These are phyloP conservation scores for Chelonia mydas DNA, from an alignment of 2,797 vertebrate genomes.

Conservation along the genomic window DNA sequence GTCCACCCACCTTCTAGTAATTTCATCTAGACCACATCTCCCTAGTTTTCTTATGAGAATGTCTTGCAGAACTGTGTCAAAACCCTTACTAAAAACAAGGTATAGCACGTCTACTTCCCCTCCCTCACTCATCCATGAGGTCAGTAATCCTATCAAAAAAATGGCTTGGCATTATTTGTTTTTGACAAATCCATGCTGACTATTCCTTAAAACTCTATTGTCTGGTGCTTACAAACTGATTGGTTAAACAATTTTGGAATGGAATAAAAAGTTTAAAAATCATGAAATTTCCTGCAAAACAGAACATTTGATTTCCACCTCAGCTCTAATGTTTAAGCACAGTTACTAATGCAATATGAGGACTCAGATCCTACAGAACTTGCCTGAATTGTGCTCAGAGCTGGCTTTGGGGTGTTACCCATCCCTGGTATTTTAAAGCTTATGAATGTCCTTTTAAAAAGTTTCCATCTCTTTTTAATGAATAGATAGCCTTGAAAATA, in stretches of 20 bases:
- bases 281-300: too few relatives aligned
- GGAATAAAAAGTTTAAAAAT: too few relatives aligned
- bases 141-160: not conserved
- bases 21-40: not conserved
- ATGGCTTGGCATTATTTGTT: too few relatives aligned
- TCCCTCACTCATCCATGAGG: not conserved
- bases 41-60: not conserved
- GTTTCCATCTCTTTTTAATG: not conserved
- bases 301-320: too few relatives aligned
- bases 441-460: not conserved
- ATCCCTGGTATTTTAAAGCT: conserved; percentile 12
- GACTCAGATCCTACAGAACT: not conserved
- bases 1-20: not conserved
- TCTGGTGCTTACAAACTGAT: too few relatives aligned
- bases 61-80: not conserved
- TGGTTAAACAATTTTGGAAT: too few relatives aligned
- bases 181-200: too few relatives aligned
- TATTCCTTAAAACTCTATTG: too few relatives aligned
- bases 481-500: not conserved
- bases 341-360: too few relatives aligned
- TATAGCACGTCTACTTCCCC: not conserved
- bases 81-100: not conserved
- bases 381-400: not conserved
- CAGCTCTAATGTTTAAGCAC: too few relatives aligned
- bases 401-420: not conserved